Evolutionary conservation across 1,140 invertebrate species (phyloP).

Genomic region (Doryteuthis pealeii): DNA sequence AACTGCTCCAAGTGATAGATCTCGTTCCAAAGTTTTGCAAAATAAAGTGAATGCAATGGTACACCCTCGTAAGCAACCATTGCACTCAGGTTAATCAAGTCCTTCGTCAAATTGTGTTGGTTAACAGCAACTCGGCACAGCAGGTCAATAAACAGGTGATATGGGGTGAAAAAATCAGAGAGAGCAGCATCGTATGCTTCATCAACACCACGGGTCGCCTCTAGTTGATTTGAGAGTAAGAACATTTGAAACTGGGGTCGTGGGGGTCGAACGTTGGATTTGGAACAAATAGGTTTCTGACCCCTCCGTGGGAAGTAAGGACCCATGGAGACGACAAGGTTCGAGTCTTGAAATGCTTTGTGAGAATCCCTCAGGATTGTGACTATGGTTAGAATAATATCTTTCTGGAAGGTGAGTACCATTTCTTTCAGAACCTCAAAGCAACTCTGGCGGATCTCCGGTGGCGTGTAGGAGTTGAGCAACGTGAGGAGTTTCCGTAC

Average conservation of each 20-base stretch:
- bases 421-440: constrained; percentile 84
- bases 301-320: constrained; percentile 73
- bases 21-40: constrained; percentile 80
- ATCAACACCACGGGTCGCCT: constrained; percentile 73
- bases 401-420: constrained; percentile 78
- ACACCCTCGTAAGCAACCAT: constrained; percentile 85
- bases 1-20: constrained; percentile 76
- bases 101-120: constrained; percentile 76
- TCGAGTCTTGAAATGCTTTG: constrained; percentile 76
- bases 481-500: constrained; percentile 81
- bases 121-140: constrained; percentile 86
- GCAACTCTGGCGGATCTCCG: constrained; percentile 77
- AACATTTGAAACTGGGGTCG: constrained; percentile 87
- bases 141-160: constrained; percentile 82
- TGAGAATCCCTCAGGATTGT: constrained; percentile 84
- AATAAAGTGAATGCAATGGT: constrained; percentile 77
- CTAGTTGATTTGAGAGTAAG: constrained; percentile 74
- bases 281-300: constrained; percentile 65
- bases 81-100: constrained; percentile 77
- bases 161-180: constrained; percentile 77
- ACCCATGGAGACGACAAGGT: constrained; percentile 67
- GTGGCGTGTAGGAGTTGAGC: constrained; percentile 87
- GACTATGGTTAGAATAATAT: constrained; percentile 78
- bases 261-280: constrained; percentile 68
- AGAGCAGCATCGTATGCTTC: constrained; percentile 77